These are phyloP conservation scores for Zosterops japonicus DNA, from an alignment of 2,113 vertebrate genomes.

Conservation along the genomic window DNA sequence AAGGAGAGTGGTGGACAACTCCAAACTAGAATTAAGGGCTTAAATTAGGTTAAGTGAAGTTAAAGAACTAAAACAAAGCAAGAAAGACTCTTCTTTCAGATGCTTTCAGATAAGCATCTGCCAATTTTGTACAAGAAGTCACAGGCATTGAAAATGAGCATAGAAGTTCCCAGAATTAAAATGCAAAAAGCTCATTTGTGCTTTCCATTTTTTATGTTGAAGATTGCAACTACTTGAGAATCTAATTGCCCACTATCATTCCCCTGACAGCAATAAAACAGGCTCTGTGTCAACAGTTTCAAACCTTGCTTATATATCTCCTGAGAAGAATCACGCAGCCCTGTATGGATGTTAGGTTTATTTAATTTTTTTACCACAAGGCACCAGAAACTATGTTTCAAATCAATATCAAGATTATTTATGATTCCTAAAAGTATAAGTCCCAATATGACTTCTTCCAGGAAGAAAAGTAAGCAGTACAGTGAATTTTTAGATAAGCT, in stretches of 20 bases:
- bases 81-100: background rate
- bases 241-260: background rate
- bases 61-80: background rate
- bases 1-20: background rate
- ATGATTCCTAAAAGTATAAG: background rate
- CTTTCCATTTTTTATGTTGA: background rate
- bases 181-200: background rate
- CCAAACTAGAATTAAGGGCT: background rate
- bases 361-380: background rate
- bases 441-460: background rate
- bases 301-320: background rate
- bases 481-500: background rate
- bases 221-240: background rate
- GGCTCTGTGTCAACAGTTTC: background rate
- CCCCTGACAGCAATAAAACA: background rate
- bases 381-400: background rate
- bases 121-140: background rate
- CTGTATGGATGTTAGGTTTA: background rate
- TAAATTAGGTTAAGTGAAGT: background rate
- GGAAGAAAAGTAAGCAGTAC: background rate
- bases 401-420: background rate
- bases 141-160: background rate
- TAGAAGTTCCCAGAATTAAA: background rate
- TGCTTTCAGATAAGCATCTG: background rate
- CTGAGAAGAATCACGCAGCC: background rate